These are phyloP conservation scores for Falcaria lacertinaria DNA, from an alignment of 2,888 invertebrate species.

Conservation along the genomic window DNA sequence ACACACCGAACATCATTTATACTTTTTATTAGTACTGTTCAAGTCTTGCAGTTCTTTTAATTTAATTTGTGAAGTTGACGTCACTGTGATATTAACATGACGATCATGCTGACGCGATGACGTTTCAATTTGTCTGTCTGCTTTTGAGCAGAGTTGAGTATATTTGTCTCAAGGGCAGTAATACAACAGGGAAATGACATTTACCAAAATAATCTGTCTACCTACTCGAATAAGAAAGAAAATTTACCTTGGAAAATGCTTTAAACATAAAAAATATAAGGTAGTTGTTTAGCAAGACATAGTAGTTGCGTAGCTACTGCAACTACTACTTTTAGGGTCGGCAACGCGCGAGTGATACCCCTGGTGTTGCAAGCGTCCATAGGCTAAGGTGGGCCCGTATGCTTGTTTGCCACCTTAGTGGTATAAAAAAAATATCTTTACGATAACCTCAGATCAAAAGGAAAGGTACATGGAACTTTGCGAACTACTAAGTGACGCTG, in stretches of 20 bases:
- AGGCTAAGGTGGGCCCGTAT: neutral
- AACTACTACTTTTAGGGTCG: too few species aligned
- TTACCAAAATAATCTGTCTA: slow-evolving; percentile 24
- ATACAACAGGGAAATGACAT: slow-evolving; percentile 35
- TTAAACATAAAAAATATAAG: too few species aligned
- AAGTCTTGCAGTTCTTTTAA: neutral
- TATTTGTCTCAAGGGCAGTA: slow-evolving; percentile 7
- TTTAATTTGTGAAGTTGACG: slow-evolving; percentile 1
- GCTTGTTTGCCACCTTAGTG: too few species aligned
- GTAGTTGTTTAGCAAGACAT: too few species aligned
- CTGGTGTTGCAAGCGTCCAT: slow-evolving; percentile 14
- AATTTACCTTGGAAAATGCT: too few species aligned
- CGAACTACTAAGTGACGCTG: too few species aligned
- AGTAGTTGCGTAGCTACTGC: too few species aligned
- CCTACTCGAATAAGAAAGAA: slow-evolving; percentile 12
- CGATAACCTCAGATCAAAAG: too few species aligned
- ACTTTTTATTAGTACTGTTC: slow-evolving; percentile 1
- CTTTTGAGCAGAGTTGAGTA: neutral
- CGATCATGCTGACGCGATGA: slow-evolving; percentile 1
- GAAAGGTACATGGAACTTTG: too few species aligned
- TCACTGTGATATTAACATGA: slow-evolving; percentile 1
- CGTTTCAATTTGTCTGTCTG: neutral
- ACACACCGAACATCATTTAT: neutral
- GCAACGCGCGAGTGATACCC: too few species aligned
- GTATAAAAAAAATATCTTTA: too few species aligned